These are phyloP conservation scores for Lepidonotus clava DNA, from an alignment of 2,888 invertebrate genomes.

Conservation along the genomic window DNA sequence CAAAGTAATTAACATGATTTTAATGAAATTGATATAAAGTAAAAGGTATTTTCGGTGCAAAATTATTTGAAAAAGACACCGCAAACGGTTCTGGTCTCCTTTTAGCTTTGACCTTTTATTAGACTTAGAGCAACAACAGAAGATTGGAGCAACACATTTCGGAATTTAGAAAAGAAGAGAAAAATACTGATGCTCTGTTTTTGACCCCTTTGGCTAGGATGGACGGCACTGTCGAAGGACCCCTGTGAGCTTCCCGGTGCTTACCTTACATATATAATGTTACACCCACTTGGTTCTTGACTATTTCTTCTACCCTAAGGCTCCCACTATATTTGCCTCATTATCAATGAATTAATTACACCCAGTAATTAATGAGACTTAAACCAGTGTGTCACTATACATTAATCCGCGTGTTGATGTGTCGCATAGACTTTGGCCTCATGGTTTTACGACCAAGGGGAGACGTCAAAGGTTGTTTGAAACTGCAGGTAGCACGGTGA, in stretches of 20 bases:
- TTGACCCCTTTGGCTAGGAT: slow-evolving; percentile 1
- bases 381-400: neutral
- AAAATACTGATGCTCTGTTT: too few species aligned
- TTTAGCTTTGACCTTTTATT: too few species aligned
- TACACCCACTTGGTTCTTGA: neutral
- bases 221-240: slow-evolving; percentile 17
- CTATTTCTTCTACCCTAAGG: neutral
- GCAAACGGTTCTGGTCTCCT: too few species aligned
- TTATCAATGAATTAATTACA: neutral
- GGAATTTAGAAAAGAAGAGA: too few species aligned
- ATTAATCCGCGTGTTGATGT: neutral
- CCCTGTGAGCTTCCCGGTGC: slow-evolving; percentile 15
- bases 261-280: neutral
- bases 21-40: neutral
- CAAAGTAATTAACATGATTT: neutral
- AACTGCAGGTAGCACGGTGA: too few species aligned
- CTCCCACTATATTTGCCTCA: neutral
- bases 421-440: neutral
- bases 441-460: too few species aligned
- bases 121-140: too few species aligned
- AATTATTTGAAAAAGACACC: neutral
- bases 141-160: too few species aligned
- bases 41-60: neutral
- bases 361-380: neutral
- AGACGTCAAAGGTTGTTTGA: too few species aligned